Evolutionary conservation across 2,797 vertebrate species (phyloP).

Genomic region (Hydrolagus colliei): DNA sequence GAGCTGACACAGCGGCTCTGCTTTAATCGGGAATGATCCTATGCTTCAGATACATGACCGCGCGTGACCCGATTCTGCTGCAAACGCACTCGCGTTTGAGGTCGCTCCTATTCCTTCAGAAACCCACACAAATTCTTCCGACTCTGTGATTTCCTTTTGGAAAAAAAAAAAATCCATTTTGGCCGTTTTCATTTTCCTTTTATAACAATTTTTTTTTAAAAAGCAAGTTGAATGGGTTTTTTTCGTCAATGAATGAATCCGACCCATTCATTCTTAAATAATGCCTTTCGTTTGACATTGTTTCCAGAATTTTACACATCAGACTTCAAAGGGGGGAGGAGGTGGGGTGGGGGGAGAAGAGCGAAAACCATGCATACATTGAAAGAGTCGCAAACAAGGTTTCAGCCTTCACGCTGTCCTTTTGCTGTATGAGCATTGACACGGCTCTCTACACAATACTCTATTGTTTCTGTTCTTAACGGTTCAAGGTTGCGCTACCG

Average conservation of each 20-base stretch:
- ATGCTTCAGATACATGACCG: background rate
- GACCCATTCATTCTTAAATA: constrained; percentile 13
- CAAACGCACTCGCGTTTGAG: background rate
- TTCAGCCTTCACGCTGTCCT: constrained; percentile 2
- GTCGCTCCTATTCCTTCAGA: background rate
- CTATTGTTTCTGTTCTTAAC: background rate
- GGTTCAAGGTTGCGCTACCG: background rate
- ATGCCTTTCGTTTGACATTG: constrained; percentile 2
- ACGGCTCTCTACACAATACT: background rate
- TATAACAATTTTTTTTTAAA: background rate
- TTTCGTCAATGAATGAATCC: constrained; percentile 13
- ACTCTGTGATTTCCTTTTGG: too few relatives aligned
- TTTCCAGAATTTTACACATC: background rate
- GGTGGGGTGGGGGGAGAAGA: background rate
- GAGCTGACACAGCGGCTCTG: background rate
- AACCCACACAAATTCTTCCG: background rate
- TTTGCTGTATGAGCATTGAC: background rate
- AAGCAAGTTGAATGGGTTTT: background rate
- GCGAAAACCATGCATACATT: background rate
- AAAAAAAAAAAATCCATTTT: constrained; percentile 5
- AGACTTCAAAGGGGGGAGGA: background rate
- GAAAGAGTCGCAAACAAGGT: background rate
- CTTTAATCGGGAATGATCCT: background rate
- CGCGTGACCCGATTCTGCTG: background rate
- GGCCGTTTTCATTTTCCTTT: background rate